Conservation (phyloP, 2,113 vertebrate species). For the Pan troglodytes region NHGRI_mPanTro3-v2.1_pri NC_072403.2:80929501-80930000, state of each 20-base stretch:
- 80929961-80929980: background rate
- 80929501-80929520: background rate
- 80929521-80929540: background rate
- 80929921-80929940: background rate
- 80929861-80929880: conserved; percentile 10
- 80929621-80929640: background rate
- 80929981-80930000: background rate
- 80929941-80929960: background rate
- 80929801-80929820: background rate
- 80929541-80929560: background rate
- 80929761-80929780: background rate
- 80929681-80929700: background rate
- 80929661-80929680: background rate
- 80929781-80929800: background rate
- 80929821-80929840: background rate
- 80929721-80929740: background rate
- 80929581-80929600: background rate
- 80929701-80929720: background rate
- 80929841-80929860: background rate
- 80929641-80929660: background rate
- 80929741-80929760: background rate
- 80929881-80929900: background rate
- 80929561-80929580: background rate
- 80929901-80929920: background rate
- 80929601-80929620: background rate